Evolutionary conservation across 1,140 invertebrate genomes (phyloP).

Genomic region (Tetragnatha versicolor): DNA sequence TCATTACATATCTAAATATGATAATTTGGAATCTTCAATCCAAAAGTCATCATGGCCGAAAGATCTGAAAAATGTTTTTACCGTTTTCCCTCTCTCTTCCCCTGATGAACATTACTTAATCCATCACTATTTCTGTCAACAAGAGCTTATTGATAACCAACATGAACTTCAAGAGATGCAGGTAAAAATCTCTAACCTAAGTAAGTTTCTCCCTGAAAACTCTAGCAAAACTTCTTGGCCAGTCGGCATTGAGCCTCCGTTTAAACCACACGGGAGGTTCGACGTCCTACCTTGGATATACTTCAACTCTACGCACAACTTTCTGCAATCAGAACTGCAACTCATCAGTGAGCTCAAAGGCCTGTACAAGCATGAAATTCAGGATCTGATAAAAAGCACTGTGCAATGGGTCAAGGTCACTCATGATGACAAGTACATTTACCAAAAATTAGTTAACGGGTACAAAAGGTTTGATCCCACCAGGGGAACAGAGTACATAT

Average conservation of each 20-base stretch:
- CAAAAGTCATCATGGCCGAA: constrained; percentile 48
- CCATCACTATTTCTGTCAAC: constrained; percentile 52
- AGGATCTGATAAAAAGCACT: constrained; percentile 59
- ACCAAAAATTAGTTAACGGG: constrained; percentile 74
- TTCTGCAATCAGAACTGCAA: constrained; percentile 65
- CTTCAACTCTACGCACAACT: constrained; percentile 83
- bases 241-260: constrained; percentile 75
- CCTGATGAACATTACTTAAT: constrained; percentile 41
- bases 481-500: constrained; percentile 84
- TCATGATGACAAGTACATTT: constrained; percentile 69
- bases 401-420: constrained; percentile 40
- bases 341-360: constrained; percentile 62
- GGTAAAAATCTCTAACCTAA: constrained; percentile 63
- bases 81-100: constrained; percentile 9
- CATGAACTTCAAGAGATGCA: constrained; percentile 53
- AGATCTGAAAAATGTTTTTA: constrained; percentile 49
- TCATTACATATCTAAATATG: constrained; percentile 44
- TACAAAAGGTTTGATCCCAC: constrained; percentile 86
- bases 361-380: constrained; percentile 61
- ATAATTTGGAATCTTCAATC: constrained; percentile 42
- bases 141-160: constrained; percentile 45
- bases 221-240: constrained; percentile 73
- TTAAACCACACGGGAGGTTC: constrained; percentile 77
- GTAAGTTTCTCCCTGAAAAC: constrained; percentile 63
- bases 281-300: constrained; percentile 85